Conservation (phyloP, 2,888 invertebrate genomes). For the Scaeva pyrastri region DNA sequence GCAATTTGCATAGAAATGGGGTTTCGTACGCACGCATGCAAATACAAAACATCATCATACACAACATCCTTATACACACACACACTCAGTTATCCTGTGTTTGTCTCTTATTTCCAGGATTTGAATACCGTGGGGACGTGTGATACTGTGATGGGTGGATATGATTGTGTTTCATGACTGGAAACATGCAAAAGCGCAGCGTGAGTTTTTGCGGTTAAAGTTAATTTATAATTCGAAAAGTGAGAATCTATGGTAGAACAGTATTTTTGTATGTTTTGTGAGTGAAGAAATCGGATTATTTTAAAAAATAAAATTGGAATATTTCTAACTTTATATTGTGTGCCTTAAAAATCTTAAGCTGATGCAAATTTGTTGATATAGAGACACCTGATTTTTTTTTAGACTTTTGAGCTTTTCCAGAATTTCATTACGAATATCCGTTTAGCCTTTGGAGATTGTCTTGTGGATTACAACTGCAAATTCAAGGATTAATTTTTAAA, state of each 20-base stretch:
- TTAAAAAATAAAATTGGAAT: background rate
- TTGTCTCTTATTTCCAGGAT: background rate
- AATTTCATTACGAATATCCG: too few species aligned
- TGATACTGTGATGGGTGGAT: background rate
- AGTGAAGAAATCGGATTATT: background rate
- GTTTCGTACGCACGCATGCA: slow-evolving; percentile 50
- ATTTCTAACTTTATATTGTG: background rate
- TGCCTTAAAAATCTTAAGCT: background rate
- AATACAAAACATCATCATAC: slow-evolving; percentile 12
- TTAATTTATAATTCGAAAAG: slow-evolving; percentile 32
- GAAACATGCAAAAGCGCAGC: slow-evolving; percentile 42
- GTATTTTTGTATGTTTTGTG: background rate
- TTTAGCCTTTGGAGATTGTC: too few species aligned
- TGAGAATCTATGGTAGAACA: background rate
- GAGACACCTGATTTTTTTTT: too few species aligned
- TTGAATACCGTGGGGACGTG: background rate
- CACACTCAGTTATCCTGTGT: background rate
- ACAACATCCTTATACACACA: background rate
- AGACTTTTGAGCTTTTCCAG: too few species aligned
- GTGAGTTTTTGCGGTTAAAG: slow-evolving; percentile 38
- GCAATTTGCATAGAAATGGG: slow-evolving; percentile 74
- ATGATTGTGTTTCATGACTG: slow-evolving; percentile 1
- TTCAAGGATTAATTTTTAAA: too few species aligned
- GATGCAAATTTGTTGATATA: background rate
- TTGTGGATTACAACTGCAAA: too few species aligned